phyloP scores from a whole-genome alignment of 2,797 vertebrate genomes.

The Lophotriccus pileatus region DNA sequence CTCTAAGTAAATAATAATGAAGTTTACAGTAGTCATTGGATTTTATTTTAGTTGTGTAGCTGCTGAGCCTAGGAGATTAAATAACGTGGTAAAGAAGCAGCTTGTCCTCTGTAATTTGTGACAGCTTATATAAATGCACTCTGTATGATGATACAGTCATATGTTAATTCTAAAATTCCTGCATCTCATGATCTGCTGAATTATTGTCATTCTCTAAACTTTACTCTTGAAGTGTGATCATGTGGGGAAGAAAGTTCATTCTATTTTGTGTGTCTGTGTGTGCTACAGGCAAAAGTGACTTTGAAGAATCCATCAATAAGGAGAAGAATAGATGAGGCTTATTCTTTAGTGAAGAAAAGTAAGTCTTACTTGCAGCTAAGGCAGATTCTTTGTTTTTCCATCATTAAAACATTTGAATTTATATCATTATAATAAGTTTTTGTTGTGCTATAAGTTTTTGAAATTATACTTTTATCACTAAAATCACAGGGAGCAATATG shows the following conservation, averaged over 20 bases:
- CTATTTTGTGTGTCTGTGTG: constrained; percentile 22
- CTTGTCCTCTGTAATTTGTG: neutral
- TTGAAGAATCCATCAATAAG: constrained; percentile 90
- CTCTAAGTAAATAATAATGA: neutral
- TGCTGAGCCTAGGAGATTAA: neutral
- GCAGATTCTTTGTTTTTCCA: neutral
- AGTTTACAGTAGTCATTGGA: neutral
- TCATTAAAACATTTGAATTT: neutral
- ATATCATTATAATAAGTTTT: neutral
- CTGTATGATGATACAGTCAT: neutral
- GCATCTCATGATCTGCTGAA: neutral
- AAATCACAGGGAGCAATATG: neutral
- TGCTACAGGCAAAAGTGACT: constrained; percentile 87
- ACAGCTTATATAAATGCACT: neutral
- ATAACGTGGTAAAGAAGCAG: neutral
- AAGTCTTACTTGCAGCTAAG: constrained; percentile 49
- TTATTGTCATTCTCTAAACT: neutral
- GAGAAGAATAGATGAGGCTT: constrained; percentile 87
- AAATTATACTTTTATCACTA: neutral
- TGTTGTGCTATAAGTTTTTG: neutral
- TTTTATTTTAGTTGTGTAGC: neutral
- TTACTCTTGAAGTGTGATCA: neutral
- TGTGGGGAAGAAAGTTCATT: neutral
- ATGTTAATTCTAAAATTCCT: neutral
- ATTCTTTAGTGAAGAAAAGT: constrained; percentile 82